Evolutionary conservation across 2,113 vertebrate genomes (phyloP), one percentile per base, ranked within the genome.

Genomic region (Sigmodon hispidus): DNA sequence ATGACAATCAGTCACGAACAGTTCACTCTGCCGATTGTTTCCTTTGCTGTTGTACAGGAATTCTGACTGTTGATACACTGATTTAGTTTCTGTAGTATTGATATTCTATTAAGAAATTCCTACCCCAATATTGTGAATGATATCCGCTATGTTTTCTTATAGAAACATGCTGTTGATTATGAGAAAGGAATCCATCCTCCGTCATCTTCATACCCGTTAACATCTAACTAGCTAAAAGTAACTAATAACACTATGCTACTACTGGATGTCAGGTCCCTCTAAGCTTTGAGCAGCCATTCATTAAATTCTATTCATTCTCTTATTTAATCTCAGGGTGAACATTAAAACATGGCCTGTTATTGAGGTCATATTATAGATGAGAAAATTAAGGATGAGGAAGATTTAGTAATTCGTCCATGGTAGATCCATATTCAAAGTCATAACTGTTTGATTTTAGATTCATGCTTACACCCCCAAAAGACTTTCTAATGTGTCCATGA

Each of bases 1-100:
- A 26, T 1, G 10, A 31, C 1, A 7, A 36, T 0, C 1, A 11
- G 15, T 45, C n/a, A 29, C 0, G 8, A 61, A 21, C 15, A 12
- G 3, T 34, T 65, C 61, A 84, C 36, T 31, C 43, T 48, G 16
- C 40, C 48, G 9, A 40, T 19, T 43, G 16, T 10, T 9, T 2
- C 6, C 22, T 73, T 55, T 85, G 76, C 17, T 48, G 52, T 43
- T 48, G 52, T 43, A 9, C 9, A 24, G 55, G 57, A 17, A 43
- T 17, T 43, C 19, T 43, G 29, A 31, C n/a, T 43, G 57, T 83
- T 29, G 3, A 43, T 43, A 10, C 4, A 5, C 17, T 24, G 55
- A 61, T 36, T 61, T 43, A 43, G 6, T 43, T 61, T 59, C 22
- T 83, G 7, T n/a, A 59, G 80, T 40, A 13, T 61, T 43, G 55